Conservation (phyloP, 2,113 vertebrate species). For the Pyxicephalus adspersus region DNA sequence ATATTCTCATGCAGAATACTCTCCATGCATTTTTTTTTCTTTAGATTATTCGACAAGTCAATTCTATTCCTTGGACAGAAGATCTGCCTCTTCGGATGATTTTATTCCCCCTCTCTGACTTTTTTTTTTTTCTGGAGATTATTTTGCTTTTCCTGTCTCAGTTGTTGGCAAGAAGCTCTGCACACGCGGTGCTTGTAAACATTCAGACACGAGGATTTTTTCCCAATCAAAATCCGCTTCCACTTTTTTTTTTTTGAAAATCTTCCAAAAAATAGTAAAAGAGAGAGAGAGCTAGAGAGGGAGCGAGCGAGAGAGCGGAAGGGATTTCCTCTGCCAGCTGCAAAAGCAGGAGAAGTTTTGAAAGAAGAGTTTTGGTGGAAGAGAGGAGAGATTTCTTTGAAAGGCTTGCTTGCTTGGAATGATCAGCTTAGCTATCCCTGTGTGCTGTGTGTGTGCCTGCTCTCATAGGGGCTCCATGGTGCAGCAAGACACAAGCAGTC, state of each 20-base stretch:
- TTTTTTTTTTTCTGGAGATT: constrained; percentile 52
- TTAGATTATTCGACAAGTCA: constrained; percentile 17
- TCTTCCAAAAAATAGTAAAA: constrained; percentile 88
- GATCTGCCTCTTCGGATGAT: constrained; percentile 35
- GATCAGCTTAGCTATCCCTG: constrained; percentile 7
- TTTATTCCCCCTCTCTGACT: neutral
- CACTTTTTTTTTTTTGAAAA: constrained; percentile 87
- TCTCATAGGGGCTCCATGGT: constrained; percentile 30
- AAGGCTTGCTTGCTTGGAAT: neutral
- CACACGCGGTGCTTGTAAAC: constrained; percentile 94
- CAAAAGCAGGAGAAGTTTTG: constrained; percentile 29
- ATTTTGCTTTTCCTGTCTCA: constrained; percentile 65
- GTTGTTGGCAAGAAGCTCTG: constrained; percentile 81
- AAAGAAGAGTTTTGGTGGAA: constrained; percentile 55
- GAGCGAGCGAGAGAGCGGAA: constrained; percentile 61
- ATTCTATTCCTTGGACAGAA: neutral
- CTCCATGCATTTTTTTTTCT: neutral
- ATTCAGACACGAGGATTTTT: constrained; percentile 90
- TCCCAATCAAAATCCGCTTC: constrained; percentile 92
- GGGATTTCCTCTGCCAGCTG: constrained; percentile 48
- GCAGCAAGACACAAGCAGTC: constrained; percentile 21
- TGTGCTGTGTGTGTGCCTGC: neutral
- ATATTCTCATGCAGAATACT: neutral
- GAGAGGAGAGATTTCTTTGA: constrained; percentile 44
- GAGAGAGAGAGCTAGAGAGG: constrained; percentile 56